Percentiles rank a stretch among this genome's conserved stretches.
Conservation (phyloP, 2,113 vertebrate genomes). For the pig (Sus scrofa) region T2T-Sscrofa CM000812.6:132007501-132008000, state of each 20-base stretch:
- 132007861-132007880: neutral
- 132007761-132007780: neutral
- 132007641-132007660: neutral
- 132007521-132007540: neutral
- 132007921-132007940: neutral
- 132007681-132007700: neutral
- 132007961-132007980: neutral
- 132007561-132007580: neutral
- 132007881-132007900: neutral
- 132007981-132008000: neutral
- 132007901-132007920: neutral
- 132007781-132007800: neutral
- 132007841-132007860: neutral
- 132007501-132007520: neutral
- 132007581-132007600: neutral
- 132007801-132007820: neutral
- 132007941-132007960: neutral
- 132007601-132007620: neutral
- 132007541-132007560: neutral
- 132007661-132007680: neutral
- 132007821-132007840: neutral
- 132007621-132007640: neutral
- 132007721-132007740: neutral
- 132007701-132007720: neutral
- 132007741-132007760: neutral